These are phyloP conservation scores for Papilio helenus DNA, from an alignment of 1,140 invertebrate genomes.

Conservation along the genomic window DNA sequence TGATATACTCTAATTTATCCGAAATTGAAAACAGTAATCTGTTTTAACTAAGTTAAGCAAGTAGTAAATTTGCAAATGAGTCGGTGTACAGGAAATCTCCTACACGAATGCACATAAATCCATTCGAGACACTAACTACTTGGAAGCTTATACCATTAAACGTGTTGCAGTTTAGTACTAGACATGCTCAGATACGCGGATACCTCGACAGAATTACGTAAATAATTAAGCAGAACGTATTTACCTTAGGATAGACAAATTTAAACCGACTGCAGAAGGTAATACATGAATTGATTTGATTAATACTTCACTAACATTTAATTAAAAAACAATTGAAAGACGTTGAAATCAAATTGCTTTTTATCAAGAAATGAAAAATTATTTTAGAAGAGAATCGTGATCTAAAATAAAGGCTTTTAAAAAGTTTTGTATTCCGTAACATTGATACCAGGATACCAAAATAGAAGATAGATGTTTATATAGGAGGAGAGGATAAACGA, in stretches of 20 bases:
- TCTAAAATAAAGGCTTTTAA: no score
- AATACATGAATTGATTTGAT: no score
- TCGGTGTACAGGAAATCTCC: conserved; percentile 23
- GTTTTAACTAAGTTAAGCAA: conserved; percentile 14
- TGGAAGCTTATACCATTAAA: conserved; percentile 28
- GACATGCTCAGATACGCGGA: not conserved
- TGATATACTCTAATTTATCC: not conserved
- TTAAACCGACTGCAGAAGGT: not conserved
- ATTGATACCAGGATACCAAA: not conserved
- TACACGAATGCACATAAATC: conserved; percentile 31
- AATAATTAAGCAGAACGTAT: conserved; percentile 14
- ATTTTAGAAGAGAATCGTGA: no score
- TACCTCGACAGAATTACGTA: conserved; percentile 4
- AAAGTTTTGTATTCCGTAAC: not conserved
- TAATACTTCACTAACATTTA: no score
- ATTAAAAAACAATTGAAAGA: no score
- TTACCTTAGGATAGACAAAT: not conserved
- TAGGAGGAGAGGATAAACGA: no score
- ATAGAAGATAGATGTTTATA: no score
- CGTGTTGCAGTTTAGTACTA: conserved; percentile 6
- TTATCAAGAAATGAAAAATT: no score
- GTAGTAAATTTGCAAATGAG: conserved; percentile 29
- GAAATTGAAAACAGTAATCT: conserved; percentile 9
- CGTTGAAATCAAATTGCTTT: no score
- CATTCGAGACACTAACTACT: conserved; percentile 26